phyloP scores from a whole-genome alignment of 1,140 invertebrate genomes.

The Papilio aristodemus region DNA sequence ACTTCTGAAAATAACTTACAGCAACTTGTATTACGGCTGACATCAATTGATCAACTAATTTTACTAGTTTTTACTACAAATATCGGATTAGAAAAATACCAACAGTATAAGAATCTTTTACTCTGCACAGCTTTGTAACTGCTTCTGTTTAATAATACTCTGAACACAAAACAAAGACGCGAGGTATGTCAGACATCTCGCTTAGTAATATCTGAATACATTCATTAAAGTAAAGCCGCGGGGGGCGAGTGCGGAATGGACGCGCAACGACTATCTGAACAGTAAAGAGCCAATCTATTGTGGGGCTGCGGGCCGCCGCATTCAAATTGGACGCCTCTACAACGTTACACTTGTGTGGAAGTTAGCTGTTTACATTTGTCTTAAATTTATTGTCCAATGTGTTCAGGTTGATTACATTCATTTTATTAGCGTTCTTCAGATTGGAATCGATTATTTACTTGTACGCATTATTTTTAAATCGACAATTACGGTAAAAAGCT shows the following conservation, averaged over 20 bases:
- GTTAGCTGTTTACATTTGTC: neutral
- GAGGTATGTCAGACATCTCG: neutral
- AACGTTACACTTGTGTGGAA: neutral
- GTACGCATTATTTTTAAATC: too few relatives aligned
- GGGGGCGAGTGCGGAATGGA: neutral
- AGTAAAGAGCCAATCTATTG: slow-evolving; percentile 9
- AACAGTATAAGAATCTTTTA: neutral
- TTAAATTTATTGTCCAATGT: neutral
- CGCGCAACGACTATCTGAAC: neutral
- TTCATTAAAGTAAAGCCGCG: neutral
- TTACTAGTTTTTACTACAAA: too few relatives aligned
- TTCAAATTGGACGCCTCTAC: neutral
- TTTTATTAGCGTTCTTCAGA: neutral
- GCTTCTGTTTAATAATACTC: neutral
- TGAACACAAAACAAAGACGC: neutral
- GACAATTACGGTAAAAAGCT: too few relatives aligned
- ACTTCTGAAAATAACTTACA: too few relatives aligned
- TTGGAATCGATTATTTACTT: too few relatives aligned
- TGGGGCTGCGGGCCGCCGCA: neutral
- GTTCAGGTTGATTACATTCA: neutral
- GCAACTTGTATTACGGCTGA: too few relatives aligned
- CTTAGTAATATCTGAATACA: neutral
- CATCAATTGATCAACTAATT: too few relatives aligned
- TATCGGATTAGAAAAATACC: too few relatives aligned
- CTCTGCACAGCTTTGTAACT: neutral